A percentile compares a stretch with the other conserved stretches of the same genome.
Evolutionary conservation across 2,888 invertebrate species (phyloP).

Genomic region (Hofmannophila pseudospretella): DNA sequence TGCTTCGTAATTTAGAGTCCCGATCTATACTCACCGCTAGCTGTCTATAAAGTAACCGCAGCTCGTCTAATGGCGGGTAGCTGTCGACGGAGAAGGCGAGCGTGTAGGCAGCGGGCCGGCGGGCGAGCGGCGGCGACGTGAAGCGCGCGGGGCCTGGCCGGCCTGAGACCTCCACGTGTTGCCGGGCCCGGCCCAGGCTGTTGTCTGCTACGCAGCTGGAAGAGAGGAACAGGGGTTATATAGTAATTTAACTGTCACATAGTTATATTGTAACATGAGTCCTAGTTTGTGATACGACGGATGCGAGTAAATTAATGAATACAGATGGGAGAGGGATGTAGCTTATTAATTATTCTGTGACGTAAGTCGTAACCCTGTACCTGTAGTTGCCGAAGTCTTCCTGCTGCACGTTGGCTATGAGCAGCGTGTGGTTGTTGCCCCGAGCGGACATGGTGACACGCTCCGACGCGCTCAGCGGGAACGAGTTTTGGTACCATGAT

Average conservation of each 20-base stretch:
- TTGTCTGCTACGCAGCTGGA: slow-evolving; percentile 84
- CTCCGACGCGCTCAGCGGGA: slow-evolving; percentile 81
- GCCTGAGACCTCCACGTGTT: slow-evolving; percentile 84
- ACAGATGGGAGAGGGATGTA: too few relatives aligned
- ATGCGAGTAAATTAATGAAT: too few relatives aligned
- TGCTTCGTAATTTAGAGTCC: too few relatives aligned
- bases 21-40: slow-evolving; percentile 76
- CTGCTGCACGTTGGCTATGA: slow-evolving; percentile 81
- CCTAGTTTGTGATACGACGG: too few relatives aligned
- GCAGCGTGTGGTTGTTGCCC: slow-evolving; percentile 82
- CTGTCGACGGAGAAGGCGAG: slow-evolving; percentile 84
- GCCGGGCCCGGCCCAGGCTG: slow-evolving; percentile 81
- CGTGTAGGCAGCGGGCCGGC: slow-evolving; percentile 79
- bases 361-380: too few relatives aligned
- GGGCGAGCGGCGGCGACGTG: slow-evolving; percentile 80
- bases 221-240: too few relatives aligned
- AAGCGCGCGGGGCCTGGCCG: slow-evolving; percentile 84
- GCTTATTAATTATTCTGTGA: too few relatives aligned
- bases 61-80: slow-evolving; percentile 84
- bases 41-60: slow-evolving; percentile 82
- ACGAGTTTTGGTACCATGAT: slow-evolving; percentile 85
- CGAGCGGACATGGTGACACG: slow-evolving; percentile 83
- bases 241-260: too few relatives aligned
- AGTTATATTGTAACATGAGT: too few relatives aligned
- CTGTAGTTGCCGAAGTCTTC: slow-evolving; percentile 85